Evolutionary conservation across 2,888 invertebrate genomes (phyloP).

Genomic region (Drosophila anomelani): DNA sequence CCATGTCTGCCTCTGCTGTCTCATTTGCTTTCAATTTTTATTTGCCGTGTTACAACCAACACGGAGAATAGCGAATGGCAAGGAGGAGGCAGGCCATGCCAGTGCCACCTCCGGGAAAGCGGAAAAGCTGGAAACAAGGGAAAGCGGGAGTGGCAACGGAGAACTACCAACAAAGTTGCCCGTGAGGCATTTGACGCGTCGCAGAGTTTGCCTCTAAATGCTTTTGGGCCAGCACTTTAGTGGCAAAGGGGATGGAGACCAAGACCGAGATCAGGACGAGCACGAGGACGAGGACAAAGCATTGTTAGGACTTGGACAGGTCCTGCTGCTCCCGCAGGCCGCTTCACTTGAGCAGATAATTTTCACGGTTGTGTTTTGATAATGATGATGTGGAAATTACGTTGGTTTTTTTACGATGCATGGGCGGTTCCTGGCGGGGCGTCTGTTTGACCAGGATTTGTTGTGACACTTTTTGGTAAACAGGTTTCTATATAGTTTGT

Average conservation of each 20-base stretch:
- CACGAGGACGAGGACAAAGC: conserved; percentile 4
- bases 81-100: conserved; percentile 3
- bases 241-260: not conserved
- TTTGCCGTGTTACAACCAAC: conserved; percentile 74
- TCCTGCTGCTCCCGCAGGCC: conserved; percentile 39
- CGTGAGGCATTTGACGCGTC: conserved; percentile 77
- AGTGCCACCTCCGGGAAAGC: not conserved
- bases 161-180: conserved; percentile 69
- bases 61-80: conserved; percentile 39
- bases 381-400: conserved; percentile 79
- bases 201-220: conserved; percentile 61
- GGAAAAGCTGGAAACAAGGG: conserved; percentile 1
- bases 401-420: conserved; percentile 38
- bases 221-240: conserved; percentile 48
- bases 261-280: not conserved
- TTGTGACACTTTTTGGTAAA: conserved; percentile 30
- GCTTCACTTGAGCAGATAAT: conserved; percentile 78
- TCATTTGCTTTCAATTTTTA: conserved; percentile 79
- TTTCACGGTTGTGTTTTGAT: conserved; percentile 75
- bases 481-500: conserved; percentile 31
- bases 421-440: conserved; percentile 4
- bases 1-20: conserved; percentile 71
- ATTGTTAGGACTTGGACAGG: conserved; percentile 71
- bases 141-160: not conserved
- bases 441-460: conserved; percentile 30